Evolutionary conservation across 2,888 invertebrate species (phyloP).

Genomic region (Ophion costatus): DNA sequence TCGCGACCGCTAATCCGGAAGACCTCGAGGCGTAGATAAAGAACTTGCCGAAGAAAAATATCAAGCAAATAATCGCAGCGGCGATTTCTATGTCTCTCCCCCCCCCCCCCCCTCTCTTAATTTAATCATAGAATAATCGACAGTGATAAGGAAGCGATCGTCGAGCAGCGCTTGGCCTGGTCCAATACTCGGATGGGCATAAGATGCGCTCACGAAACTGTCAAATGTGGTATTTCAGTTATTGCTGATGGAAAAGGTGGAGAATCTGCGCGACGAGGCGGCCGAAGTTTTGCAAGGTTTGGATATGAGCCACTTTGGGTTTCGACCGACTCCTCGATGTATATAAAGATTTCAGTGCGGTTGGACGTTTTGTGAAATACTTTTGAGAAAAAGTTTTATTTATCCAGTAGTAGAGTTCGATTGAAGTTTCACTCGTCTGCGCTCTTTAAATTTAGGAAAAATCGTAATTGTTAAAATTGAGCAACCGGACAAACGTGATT

Average conservation of each 20-base stretch:
- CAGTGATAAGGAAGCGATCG: conserved; percentile 10
- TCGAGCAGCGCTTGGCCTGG: too few species aligned
- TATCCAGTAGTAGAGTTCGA: too few species aligned
- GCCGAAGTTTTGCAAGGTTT: conserved; percentile 89
- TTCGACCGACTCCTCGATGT: conserved; percentile 10
- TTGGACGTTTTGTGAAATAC: background rate
- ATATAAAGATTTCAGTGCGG: background rate
- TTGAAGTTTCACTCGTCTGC: too few species aligned
- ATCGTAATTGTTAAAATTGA: too few species aligned
- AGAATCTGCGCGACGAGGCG: conserved; percentile 93
- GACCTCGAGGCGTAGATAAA: conserved; percentile 87
- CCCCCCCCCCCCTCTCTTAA: conserved; percentile 30
- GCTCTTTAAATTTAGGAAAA: too few species aligned
- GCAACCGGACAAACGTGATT: too few species aligned
- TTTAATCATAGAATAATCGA: background rate
- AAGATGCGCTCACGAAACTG: too few species aligned
- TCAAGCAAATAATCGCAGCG: conserved; percentile 90
- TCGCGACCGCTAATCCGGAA: conserved; percentile 89
- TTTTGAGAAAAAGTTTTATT: background rate
- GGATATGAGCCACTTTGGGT: conserved; percentile 61
- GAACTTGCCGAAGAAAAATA: conserved; percentile 88
- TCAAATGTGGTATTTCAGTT: conserved; percentile 85
- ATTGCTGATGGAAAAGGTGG: conserved; percentile 92
- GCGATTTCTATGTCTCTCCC: conserved; percentile 83
- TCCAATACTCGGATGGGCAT: too few species aligned